Percentiles rank a stretch among this genome's conserved stretches.
Conservation (phyloP, 2,113 vertebrate genomes). For the Sphyrna mokarran region DNA sequence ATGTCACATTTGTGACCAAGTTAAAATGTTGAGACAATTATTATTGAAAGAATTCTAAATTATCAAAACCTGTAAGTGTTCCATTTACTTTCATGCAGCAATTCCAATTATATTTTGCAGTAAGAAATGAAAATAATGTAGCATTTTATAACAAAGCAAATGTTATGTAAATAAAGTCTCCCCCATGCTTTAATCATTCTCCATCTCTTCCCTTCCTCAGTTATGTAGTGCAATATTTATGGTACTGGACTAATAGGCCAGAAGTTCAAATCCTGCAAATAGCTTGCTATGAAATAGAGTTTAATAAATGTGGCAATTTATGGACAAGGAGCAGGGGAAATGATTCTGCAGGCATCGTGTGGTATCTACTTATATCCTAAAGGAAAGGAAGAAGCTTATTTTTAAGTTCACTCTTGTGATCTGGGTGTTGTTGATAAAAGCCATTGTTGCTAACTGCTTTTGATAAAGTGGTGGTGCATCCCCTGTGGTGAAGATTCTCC, state of each 20-base stretch:
- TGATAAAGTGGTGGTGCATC: not conserved
- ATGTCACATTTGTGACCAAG: not conserved
- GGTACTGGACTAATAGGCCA: not conserved
- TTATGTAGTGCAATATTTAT: not conserved
- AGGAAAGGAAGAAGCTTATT: not conserved
- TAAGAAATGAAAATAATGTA: not conserved
- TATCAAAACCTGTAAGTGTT: not conserved
- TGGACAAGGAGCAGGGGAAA: not conserved
- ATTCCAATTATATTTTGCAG: not conserved
- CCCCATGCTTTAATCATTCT: not conserved
- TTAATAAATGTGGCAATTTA: not conserved
- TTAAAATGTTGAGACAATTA: not conserved
- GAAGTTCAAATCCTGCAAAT: not conserved
- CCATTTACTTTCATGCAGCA: not conserved
- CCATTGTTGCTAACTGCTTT: not conserved
- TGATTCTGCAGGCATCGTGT: not conserved
- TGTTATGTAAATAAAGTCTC: not conserved
- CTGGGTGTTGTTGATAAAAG: not conserved
- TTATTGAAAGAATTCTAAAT: not conserved
- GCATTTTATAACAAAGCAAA: not conserved
- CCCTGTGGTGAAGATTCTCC: not conserved
- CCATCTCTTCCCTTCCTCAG: not conserved
- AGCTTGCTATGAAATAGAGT: not conserved
- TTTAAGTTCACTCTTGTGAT: not conserved
- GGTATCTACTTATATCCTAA: not conserved